Base-by-base conservation (phyloP, 2,113 vertebrate genomes). In the Corythoichthys intestinalis region DNA sequence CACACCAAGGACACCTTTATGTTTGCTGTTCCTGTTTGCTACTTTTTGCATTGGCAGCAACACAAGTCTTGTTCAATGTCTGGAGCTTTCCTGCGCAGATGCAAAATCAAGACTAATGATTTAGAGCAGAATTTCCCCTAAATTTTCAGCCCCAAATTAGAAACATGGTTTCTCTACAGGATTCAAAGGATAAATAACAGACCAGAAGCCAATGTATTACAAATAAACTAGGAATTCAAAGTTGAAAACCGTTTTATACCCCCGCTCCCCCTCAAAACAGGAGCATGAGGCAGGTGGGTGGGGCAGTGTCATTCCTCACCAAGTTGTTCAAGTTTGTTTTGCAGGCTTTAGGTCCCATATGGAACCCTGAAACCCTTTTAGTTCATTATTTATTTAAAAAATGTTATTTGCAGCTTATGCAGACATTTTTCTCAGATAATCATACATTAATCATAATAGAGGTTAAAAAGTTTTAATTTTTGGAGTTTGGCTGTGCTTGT, bases 1-100 rank as follows among this genome's bases (percentile, higher is more conserved):
- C 74, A 59, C 0, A 56, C 44, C 49, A 68, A 8, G 61, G 64
- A 59, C 61, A 66, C 68, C 44, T 78, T 73, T 70, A 64, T 54
- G 56, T 79, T 6, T 38, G 49, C 17, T 54, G 53, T 20, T 4
- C 38, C 13, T 0, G 5, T 54, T 52, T 17, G 12, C 68, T 44
- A 3, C 38, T 2, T 56, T 47, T 34, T 47, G 34, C 56, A 75
- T 76, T 79, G 76, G 20, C 54, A 78, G 44, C 37, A 46, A 63
- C 53, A 63, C 1, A n/a, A 15, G 14, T 41, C 34, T 50, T 65
- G 9, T 52, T 15, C 6, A 69, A 65, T 20, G 6, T 57, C 11
- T 8, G 61, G 9, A 67, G 47, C n/a, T 58, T 78, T 66, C 50
- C 13, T 47, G 6, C 20, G n/a, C 46, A 63, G 28, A 6, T 46